Evolutionary conservation across 2,888 invertebrate genomes (phyloP), one percentile per base, ranked within the genome.

Genomic region (Gasteruption jaculator): DNA sequence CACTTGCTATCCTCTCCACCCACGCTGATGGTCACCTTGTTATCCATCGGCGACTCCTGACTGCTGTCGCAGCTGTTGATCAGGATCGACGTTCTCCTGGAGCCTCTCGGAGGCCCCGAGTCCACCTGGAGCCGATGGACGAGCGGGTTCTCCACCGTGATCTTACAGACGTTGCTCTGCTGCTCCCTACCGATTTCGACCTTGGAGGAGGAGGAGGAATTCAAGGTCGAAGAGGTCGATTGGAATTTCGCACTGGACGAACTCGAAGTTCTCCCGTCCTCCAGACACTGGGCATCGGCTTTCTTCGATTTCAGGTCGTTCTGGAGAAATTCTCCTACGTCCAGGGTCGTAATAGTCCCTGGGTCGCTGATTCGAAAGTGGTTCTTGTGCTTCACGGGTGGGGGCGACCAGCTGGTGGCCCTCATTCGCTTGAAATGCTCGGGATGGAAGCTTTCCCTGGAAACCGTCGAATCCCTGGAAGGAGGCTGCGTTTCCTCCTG

Each of bases 21-120:
- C 1, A 74, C 73, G 53, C 73, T 74, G 34, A 74, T 74, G 5
- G 74, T 74, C 5, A 74, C 73, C 45, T 71, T 73, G 49, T 74
- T 74, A 16, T 61, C 61, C 25, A 55, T 53, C 2, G 77, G 74
- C 19, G 41, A 41, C 32, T 52, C 44, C 14, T 52, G 34, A 11
- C 55, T 49, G 5, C 41, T 18, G 6, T 49, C 42, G 18, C 65
- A 60, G 3, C 62, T 59, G 29, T 66, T 67, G 14, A 69, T 67
- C n/a, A 65, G 39, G 16, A 87, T 65, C 15, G 68, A 71, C 77
- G 87, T 72, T 81, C 85, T 64, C 80, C 83, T 38, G 80, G 84
- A 63, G 75, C 85, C 60, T 73, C 83, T 73, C 56, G 54, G 56
- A 1, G 32, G 6, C 1, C 47, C 51, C n/a, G 54, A 56, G 5